Base-by-base conservation (phyloP, 64 coral and sea anemone genomes). In the Astreopora myriophthalma region DNA sequence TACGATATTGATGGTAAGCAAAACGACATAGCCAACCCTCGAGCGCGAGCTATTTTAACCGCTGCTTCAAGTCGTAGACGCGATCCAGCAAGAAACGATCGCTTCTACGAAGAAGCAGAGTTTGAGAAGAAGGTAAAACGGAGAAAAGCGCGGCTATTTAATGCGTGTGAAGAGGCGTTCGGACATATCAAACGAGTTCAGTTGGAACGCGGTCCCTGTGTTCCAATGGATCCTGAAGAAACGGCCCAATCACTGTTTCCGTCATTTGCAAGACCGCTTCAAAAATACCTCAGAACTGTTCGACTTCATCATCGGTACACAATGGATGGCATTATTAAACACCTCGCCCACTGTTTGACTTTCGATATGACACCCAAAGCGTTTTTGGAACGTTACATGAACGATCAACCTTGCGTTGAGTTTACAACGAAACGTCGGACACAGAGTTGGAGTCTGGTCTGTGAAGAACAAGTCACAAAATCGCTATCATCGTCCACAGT, bases 341-440 rank as follows among this genome's bases (percentile, higher is more conserved):
- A 99, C 84, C 93, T 99, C 72, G 94, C 97, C 19, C 97, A 99
- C 36, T 99, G 97, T 51, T 49, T 99, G 71, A 95, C 91, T 46
- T 99, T 99, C 55, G 97, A 99, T 72, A 99, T 99, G 97, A 93
- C 94, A 33, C 91, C 97, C 35, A 99, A 96, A 75, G 97, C 97
- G 14, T 99, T 99, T 29, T 76, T 99, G 73, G 97, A 99, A 86
- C 94, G 97, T n/a, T 99, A 99, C 29, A 66, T 96, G 22, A 91
- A 46, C 39, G 97, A 99, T 14, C 97, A 99, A 63, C 97, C 97
- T 4, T 99, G 97, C 48, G 80, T 93, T 29, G 94, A 99, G 48
- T 95, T 90, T 72, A 40, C 90, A 3, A 93, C 63, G 20, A 89
- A 92, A 34, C 80, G 87, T 42, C 92, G 73, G 6, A 79, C 81